A percentile compares a stretch with the other conserved stretches of the same genome.
Conservation (phyloP, 2,113 vertebrate species). For the Callospermophilus lateralis region DNA sequence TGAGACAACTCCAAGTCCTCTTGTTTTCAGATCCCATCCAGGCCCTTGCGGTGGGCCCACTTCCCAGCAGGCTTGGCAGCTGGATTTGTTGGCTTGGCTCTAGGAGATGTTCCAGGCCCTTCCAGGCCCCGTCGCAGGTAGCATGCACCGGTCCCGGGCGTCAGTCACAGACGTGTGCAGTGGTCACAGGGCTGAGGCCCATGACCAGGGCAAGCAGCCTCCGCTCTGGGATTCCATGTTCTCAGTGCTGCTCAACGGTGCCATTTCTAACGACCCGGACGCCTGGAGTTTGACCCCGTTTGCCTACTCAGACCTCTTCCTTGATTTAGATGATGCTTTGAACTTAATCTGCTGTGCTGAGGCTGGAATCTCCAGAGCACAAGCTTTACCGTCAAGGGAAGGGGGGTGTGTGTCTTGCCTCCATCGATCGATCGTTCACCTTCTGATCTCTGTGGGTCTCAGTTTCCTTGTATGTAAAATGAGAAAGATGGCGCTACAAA, state of each 20-base stretch:
- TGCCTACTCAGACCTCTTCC: not conserved
- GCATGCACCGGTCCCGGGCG: no score
- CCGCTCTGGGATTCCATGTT: not conserved
- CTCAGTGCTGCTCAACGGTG: not conserved
- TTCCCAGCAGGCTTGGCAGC: not conserved
- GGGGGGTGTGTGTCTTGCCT: not conserved
- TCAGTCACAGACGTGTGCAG: no score
- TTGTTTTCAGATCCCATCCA: not conserved
- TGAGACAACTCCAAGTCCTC: not conserved
- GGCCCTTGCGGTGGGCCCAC: not conserved
- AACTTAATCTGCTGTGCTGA: not conserved
- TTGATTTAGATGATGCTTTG: not conserved
- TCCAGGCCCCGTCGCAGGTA: not conserved
- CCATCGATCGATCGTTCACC: not conserved
- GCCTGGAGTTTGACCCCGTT: not conserved
- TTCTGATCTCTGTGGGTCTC: not conserved
- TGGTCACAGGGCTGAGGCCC: not conserved
- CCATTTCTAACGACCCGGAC: not conserved
- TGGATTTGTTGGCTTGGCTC: slow-evolving; percentile 29
- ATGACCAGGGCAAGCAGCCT: not conserved
- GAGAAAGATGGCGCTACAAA: not conserved
- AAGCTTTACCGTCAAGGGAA: not conserved
- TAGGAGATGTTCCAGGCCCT: not conserved
- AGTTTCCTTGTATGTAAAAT: slow-evolving; percentile 14
- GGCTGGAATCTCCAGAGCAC: not conserved